These are phyloP conservation scores for Drosophila birchii DNA, from an alignment of 2,888 invertebrate species.

Conservation along the genomic window DNA sequence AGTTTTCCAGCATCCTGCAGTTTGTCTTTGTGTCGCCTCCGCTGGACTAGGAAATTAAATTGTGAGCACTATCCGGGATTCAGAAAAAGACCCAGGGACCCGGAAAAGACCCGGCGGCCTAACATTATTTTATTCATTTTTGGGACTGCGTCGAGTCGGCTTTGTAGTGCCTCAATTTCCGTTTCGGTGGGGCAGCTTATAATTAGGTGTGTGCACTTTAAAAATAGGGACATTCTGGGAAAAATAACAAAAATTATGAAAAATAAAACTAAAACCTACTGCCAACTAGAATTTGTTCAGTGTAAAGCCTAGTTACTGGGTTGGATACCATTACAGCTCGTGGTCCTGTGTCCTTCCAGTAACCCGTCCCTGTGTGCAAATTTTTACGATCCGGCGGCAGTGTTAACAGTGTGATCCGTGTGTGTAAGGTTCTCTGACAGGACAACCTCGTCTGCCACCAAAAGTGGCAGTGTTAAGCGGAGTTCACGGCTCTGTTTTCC, in stretches of 20 bases:
- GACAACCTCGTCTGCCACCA: background rate
- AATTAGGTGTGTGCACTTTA: constrained; percentile 52
- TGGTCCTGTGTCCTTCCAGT: no score
- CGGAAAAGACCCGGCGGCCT: background rate
- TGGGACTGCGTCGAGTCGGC: constrained; percentile 2
- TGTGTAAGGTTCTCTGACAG: background rate
- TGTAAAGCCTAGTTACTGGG: no score
- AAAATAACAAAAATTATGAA: background rate
- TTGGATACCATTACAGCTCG: no score
- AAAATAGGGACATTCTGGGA: background rate
- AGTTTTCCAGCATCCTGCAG: constrained; percentile 61
- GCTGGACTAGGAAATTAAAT: constrained; percentile 65
- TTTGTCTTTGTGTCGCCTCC: constrained; percentile 30
- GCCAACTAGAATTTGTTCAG: background rate
- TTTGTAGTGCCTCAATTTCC: constrained; percentile 55
- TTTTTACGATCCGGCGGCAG: constrained; percentile 2
- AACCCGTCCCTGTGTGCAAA: background rate
- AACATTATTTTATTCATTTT: constrained; percentile 12
- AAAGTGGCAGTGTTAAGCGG: background rate
- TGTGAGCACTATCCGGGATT: constrained; percentile 69
- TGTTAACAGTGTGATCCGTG: background rate
- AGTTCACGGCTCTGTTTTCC: constrained; percentile 5
- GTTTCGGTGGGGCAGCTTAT: constrained; percentile 47
- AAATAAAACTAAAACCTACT: no score
- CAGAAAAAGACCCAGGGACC: constrained; percentile 22